Conservation (phyloP, 2,888 invertebrate genomes). For the Ramazzottius varieornatus region DNA sequence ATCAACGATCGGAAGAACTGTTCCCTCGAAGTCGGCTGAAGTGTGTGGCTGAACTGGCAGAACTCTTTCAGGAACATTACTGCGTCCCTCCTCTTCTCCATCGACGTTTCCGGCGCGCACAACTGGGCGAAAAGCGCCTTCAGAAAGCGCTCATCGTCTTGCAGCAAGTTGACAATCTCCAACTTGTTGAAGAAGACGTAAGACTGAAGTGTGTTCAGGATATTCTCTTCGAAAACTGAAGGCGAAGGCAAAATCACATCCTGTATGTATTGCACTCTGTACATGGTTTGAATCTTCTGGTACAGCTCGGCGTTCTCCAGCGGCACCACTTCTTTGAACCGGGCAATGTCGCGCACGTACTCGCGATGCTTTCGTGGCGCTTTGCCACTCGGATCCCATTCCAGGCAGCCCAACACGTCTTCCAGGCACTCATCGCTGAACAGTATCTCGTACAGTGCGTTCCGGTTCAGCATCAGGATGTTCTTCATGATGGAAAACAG, state of each 20-base stretch:
- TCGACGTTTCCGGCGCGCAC: slow-evolving; percentile 48
- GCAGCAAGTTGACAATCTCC: slow-evolving; percentile 86
- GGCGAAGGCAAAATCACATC: slow-evolving; percentile 96
- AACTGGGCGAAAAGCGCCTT: slow-evolving; percentile 64
- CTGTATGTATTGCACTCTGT: slow-evolving; percentile 87
- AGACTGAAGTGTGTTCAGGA: slow-evolving; percentile 83
- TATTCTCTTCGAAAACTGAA: slow-evolving; percentile 94
- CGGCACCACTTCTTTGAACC: slow-evolving; percentile 41
- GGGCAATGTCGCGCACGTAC: slow-evolving; percentile 69
- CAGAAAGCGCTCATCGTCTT: slow-evolving; percentile 90
- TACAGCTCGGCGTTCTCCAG: slow-evolving; percentile 77
- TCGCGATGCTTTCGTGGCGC: slow-evolving; percentile 77
- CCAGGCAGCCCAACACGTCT: slow-evolving; percentile 89
- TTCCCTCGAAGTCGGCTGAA: slow-evolving; percentile 89
- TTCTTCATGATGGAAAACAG: slow-evolving; percentile 94
- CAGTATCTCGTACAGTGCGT: slow-evolving; percentile 84
- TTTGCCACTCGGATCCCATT: slow-evolving; percentile 52
- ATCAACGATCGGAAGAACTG: slow-evolving; percentile 43
- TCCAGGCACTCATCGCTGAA: slow-evolving; percentile 39
- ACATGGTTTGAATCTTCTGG: slow-evolving; percentile 96
- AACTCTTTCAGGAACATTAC: slow-evolving; percentile 94
- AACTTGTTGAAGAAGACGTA: slow-evolving; percentile 99
- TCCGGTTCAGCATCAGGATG: slow-evolving; percentile 91
- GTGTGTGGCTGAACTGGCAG: slow-evolving; percentile 91
- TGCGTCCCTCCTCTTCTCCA: slow-evolving; percentile 62